phyloP scores from a whole-genome alignment of 2,888 invertebrate genomes.

The Cactoblastis cactorum region DNA sequence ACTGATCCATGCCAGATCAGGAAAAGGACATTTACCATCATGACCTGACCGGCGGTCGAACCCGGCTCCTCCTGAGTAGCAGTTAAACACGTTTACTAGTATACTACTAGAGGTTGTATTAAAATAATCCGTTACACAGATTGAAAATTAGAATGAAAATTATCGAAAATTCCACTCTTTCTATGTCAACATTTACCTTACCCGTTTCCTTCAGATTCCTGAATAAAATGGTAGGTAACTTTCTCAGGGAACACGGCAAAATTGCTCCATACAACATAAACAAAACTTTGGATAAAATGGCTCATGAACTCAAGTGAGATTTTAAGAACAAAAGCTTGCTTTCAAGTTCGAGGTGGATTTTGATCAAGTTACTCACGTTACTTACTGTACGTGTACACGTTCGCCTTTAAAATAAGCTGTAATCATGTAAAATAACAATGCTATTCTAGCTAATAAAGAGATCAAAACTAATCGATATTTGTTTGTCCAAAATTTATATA shows the following conservation, averaged over 20 bases:
- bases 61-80: too few relatives aligned
- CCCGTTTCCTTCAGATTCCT: slow-evolving; percentile 11
- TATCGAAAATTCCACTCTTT: neutral
- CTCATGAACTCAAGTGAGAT: slow-evolving; percentile 40
- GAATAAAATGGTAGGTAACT: slow-evolving; percentile 53
- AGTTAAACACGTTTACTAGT: too few relatives aligned
- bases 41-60: too few relatives aligned
- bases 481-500: too few relatives aligned
- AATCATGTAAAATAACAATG: too few relatives aligned
- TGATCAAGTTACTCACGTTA: neutral
- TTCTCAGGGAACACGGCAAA: slow-evolving; percentile 42
- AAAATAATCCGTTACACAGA: neutral
- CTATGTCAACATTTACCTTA: slow-evolving; percentile 15
- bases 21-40: too few relatives aligned
- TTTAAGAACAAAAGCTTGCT: slow-evolving; percentile 30
- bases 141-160: neutral
- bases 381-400: too few relatives aligned
- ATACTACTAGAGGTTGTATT: too few relatives aligned
- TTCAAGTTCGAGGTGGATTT: slow-evolving; percentile 1
- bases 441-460: too few relatives aligned
- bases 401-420: too few relatives aligned
- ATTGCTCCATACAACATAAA: slow-evolving; percentile 54
- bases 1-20: too few relatives aligned
- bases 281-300: slow-evolving; percentile 53
- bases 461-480: too few relatives aligned